Evolutionary conservation across 2,888 invertebrate species (phyloP), one percentile per base, ranked within the genome.

Genomic region (Drosophila algonquin): DNA sequence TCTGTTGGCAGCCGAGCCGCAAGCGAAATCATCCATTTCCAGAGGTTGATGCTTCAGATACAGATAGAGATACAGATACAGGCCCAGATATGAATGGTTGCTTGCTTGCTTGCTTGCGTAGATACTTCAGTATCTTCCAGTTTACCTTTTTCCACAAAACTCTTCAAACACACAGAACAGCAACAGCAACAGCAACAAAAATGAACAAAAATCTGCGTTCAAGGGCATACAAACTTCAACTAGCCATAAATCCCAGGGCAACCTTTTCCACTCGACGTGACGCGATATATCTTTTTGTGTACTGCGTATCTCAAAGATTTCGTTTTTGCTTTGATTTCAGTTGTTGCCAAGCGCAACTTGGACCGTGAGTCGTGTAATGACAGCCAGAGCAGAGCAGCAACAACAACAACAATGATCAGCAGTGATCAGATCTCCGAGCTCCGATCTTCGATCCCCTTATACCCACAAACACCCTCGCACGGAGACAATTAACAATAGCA

Each of bases 191-290:
- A 52, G 12, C 27, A 40, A 54, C 40, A 48, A 59, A 32, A n/a
- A n/a, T 16, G 12, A 8, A 30, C 30, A 45, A 51, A 55, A 44
- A 70, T 53, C 68, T 70, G 12, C 52, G 44, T 60, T 80, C 75
- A 80, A 77, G 62, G 80, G 69, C 64, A 77, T 65, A 54, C 48
- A 46, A 63, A 75, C 76, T 65, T 69, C 70, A 78, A 70, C 63
- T 63, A 75, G 47, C 59, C 62, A 72, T 72, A 68, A 65, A 65
- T 65, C 68, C 65, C 50, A 68, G 32, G 65, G 65, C 65, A 56
- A 68, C 68, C 68, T 56, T 57, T 65, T 68, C 69, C 69, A 67
- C 68, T 68, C 65, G 57, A 65, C 68, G 65, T 67, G 65, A 56
- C 56, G 65, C 68, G 57, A 65, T 65, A 55, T 21, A 21, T 21